Base-by-base conservation (phyloP, 2,888 invertebrate species). In the Tetragonisca angustula region DNA sequence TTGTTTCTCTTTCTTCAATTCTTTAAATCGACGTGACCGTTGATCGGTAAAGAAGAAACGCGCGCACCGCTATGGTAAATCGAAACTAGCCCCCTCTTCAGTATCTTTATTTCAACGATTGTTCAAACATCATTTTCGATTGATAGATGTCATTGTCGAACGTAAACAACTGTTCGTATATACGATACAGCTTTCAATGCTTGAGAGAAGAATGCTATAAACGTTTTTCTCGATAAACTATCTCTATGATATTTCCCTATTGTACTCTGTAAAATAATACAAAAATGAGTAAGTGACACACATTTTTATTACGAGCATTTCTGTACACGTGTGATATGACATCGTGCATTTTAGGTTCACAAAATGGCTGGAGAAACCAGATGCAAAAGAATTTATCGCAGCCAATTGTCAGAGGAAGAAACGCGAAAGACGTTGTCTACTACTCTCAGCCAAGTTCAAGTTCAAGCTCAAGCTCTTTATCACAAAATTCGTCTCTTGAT, bases 281-380 rank as follows among this genome's bases (percentile, higher is more conserved):
- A 43, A 9, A 81, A 67, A 81, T 81, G 80, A 49, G 81, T 81
- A 68, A 72, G 71, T n/a, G n/a, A n/a, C 62, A 9, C 17, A 61
- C 6, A 19, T 59, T 49, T n/a, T 49, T 43, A 17, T 72, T 13
- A 5, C 4, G 36, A 6, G 17, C 11, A 17, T 15, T 56, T 13
- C 5, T 43, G 19, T 32, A 13, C n/a, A 21, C 15, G 6, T 32
- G 21, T 13, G 21, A 27, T 43, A 13, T 50, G 4, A 59, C 50
- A 32, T n/a, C 17, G 19, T 13, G 9, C n/a, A n/a, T 24, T n/a
- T 15, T 59, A 59, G 56, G 56, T 59, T 59, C n/a, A n/a, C n/a
- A 5, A 59, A 59, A n/a, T 59, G n/a, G 56, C 2, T 11, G 56
- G 13, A 56, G 2, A 5, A n/a, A 15, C n/a, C n/a, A 5, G n/a